Evolutionary conservation across 2,888 invertebrate species (phyloP).

Genomic region (Drosophila subquinaria): DNA sequence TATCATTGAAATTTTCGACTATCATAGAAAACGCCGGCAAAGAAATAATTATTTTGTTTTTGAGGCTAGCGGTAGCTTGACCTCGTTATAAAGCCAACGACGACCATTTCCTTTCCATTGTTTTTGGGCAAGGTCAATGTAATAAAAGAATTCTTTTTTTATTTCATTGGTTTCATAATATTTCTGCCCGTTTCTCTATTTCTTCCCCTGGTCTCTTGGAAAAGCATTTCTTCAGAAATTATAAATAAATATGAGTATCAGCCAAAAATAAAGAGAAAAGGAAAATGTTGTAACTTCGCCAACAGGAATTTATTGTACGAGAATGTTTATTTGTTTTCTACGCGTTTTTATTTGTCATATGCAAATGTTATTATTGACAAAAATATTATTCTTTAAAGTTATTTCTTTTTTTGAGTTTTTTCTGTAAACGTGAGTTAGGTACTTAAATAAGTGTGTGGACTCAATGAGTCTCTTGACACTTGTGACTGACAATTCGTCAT

Average conservation of each 20-base stretch:
- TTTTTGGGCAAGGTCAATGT: conserved; percentile 77
- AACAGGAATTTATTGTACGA: conserved; percentile 29
- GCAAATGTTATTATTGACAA: conserved; percentile 48
- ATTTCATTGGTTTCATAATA: conserved; percentile 34
- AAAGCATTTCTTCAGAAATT: conserved; percentile 6
- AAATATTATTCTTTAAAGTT: conserved; percentile 31
- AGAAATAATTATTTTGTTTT: conserved; percentile 17
- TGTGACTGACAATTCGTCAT: conserved; percentile 31
- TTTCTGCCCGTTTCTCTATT: not conserved
- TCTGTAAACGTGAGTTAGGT: conserved; percentile 51
- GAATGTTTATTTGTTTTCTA: conserved; percentile 32
- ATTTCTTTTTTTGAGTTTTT: conserved; percentile 6
- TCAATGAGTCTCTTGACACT: conserved; percentile 43
- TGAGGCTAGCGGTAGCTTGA: conserved; percentile 38
- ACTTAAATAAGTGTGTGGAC: conserved; percentile 31
- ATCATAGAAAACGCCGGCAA: conserved; percentile 10
- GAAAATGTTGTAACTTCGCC: conserved; percentile 48
- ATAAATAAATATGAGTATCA: conserved; percentile 15
- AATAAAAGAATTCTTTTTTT: conserved; percentile 41
- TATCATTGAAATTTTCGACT: not conserved
- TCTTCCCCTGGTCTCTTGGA: not conserved
- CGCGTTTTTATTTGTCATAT: conserved; percentile 40
- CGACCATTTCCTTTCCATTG: conserved; percentile 43
- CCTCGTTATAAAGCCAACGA: conserved; percentile 41
- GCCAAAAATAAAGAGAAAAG: conserved; percentile 17